Evolutionary conservation across 2,113 vertebrate species (phyloP), one percentile per base, ranked within the genome.

Genomic region (Istiophorus platypterus): DNA sequence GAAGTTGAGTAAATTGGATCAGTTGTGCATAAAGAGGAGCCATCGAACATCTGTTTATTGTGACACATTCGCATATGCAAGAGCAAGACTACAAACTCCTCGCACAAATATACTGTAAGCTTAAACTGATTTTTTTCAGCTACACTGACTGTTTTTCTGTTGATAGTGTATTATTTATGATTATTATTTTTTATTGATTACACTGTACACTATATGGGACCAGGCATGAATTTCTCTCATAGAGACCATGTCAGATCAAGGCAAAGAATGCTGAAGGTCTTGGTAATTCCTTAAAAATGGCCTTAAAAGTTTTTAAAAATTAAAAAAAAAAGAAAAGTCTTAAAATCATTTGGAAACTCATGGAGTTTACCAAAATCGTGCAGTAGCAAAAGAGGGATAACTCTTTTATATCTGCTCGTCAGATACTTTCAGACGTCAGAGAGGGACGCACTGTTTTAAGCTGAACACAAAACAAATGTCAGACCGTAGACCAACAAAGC

Each of bases 161-260:
- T 45, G 17, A 52, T 56, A 17, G 7, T 75, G n/a, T 72, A 63
- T 63, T 56, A 45, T 74, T 82, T 80, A 47, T 58, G 24, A 64
- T 56, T 68, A 22, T 59, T 42, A 2, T 74, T 61, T 72, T 65
- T 45, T 15, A 45, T 51, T 70, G 34, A 68, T 34, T 13, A 72
- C 72, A 65, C 49, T 74, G 52, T 31, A 62, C 65, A 67, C 51
- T 31, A 77, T 45, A 41, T 5, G 31, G 90, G 78, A 85, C 88
- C 56, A 88, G n/a, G 54, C 47, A 5, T 7, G 1, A 2, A 1
- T 57, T 61, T 66, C 7, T 52, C 51, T 59, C 12, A 41, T 24
- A 22, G 13, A 0, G 12, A 24, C 31, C 7, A n/a, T 0, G 7
- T 42, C 51, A 24, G 9, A 34, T 57, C 39, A 3, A 51, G 59